Evolutionary conservation across 2,113 vertebrate genomes (phyloP).

Genomic region (Dasyurus viverrinus): DNA sequence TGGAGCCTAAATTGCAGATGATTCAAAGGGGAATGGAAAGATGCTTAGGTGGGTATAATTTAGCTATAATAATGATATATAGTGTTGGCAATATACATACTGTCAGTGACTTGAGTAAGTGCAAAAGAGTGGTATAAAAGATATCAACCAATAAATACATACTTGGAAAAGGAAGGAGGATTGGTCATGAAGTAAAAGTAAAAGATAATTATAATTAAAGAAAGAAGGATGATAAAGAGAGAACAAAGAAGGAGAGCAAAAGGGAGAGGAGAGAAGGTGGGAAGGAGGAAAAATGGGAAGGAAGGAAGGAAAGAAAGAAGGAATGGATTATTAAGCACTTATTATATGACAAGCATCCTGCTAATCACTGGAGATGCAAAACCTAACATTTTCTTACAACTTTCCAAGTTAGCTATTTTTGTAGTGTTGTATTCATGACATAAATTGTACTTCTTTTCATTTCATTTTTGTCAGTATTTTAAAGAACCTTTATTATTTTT

Average conservation of each 20-base stretch:
- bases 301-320: no score
- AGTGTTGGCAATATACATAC: neutral
- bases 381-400: no score
- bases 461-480: no score
- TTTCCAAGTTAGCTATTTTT: no score
- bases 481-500: no score
- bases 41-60: neutral
- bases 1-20: neutral
- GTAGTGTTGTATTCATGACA: no score
- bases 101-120: neutral
- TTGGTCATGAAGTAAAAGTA: neutral
- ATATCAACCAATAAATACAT: neutral
- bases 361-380: neutral
- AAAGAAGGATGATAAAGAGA: no score
- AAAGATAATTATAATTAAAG: neutral
- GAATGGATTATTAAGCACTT: neutral
- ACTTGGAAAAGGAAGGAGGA: neutral
- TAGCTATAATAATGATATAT: neutral
- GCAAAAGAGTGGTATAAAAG: neutral
- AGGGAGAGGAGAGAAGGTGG: no score
- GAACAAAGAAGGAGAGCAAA: no score
- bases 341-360: neutral
- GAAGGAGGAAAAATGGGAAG: no score
- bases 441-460: no score
- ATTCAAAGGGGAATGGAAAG: neutral